Conservation (phyloP, 2,888 invertebrate genomes). For the Enchytraeus crypticus region DNA sequence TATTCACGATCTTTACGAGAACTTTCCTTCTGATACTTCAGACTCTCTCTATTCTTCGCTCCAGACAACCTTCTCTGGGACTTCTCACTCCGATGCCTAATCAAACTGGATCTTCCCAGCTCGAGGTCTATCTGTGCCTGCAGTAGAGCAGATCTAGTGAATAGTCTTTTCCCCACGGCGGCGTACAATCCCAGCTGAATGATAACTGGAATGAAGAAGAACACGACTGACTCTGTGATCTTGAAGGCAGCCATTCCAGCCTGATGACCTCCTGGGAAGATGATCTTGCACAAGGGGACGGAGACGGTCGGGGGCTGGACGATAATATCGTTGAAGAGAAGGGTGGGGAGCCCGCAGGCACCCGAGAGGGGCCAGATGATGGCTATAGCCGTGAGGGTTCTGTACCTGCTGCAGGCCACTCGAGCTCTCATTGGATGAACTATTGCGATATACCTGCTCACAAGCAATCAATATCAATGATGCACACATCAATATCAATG, state of each 20-base stretch:
- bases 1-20: too few relatives aligned
- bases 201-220: slow-evolving; percentile 45
- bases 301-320: slow-evolving; percentile 18
- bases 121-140: too few relatives aligned
- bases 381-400: slow-evolving; percentile 40
- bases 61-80: too few relatives aligned
- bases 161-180: too few relatives aligned
- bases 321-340: slow-evolving; percentile 40
- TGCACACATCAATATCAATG: too few relatives aligned
- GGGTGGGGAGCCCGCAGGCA: slow-evolving; percentile 41
- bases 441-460: slow-evolving; percentile 51
- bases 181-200: too few relatives aligned
- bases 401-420: slow-evolving; percentile 43
- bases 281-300: slow-evolving; percentile 39
- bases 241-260: slow-evolving; percentile 37
- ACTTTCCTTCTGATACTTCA: too few relatives aligned
- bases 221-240: slow-evolving; percentile 41
- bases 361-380: slow-evolving; percentile 45
- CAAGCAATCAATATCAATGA: too few relatives aligned
- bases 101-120: too few relatives aligned
- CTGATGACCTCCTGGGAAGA: slow-evolving; percentile 33
- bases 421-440: slow-evolving; percentile 48
- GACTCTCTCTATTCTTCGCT: too few relatives aligned
- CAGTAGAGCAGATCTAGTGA: too few relatives aligned
- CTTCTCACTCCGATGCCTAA: too few relatives aligned